Percentiles rank a stretch among this genome's conserved stretches.
phyloP scores from a whole-genome alignment of 2,888 invertebrate genomes.

The Branchellion lobata region DNA sequence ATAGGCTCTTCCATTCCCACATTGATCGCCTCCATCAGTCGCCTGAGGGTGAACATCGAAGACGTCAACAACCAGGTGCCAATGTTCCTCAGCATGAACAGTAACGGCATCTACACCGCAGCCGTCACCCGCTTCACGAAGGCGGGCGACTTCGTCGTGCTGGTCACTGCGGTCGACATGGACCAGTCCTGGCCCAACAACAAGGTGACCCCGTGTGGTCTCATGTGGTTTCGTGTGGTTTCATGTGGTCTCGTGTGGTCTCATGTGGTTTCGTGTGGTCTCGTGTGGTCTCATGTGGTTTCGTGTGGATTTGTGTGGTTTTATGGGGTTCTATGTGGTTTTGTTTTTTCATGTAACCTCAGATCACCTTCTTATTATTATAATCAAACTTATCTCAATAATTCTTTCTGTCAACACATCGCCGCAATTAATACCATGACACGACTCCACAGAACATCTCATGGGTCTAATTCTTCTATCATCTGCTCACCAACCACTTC shows the following conservation, averaged over 20 bases:
- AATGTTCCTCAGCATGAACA: conserved; percentile 67
- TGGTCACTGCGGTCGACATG: conserved; percentile 90
- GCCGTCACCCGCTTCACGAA: conserved; percentile 76
- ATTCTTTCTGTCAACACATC: no score
- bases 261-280: neutral
- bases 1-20: no score
- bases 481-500: no score
- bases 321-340: no score
- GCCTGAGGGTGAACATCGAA: conserved; percentile 64
- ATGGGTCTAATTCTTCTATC: no score
- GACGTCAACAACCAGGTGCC: conserved; percentile 97
- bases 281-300: no score
- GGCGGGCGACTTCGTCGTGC: conserved; percentile 84
- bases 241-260: neutral
- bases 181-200: conserved; percentile 67
- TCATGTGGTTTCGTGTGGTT: no score
- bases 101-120: conserved; percentile 62
- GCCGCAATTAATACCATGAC: no score
- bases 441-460: no score
- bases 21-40: conserved; percentile 11
- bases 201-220: conserved; percentile 30
- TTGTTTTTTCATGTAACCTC: no score
- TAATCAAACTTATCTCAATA: no score
- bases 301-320: neutral
- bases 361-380: no score